Evolutionary conservation across 2,113 vertebrate genomes (phyloP).

Genomic region (Mastomys coucha): DNA sequence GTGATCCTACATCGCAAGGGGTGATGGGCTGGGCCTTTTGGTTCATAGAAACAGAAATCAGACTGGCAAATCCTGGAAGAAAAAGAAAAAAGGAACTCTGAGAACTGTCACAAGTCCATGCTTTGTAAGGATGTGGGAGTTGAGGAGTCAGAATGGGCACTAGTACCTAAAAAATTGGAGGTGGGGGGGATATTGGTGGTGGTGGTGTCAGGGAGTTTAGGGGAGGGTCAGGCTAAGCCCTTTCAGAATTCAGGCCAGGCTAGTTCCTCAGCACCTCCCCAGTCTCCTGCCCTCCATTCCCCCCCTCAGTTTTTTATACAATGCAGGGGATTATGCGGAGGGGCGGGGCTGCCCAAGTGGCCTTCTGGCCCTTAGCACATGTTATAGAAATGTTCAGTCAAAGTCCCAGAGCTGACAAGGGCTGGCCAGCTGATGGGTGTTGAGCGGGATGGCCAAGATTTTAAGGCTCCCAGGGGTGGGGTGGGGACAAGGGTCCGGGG

Average conservation of each 20-base stretch:
- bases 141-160: conserved; percentile 47
- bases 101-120: not conserved
- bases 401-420: conserved; percentile 19
- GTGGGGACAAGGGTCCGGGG: conserved; percentile 1
- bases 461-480: not conserved
- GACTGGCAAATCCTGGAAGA: not conserved
- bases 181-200: not conserved
- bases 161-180: not conserved
- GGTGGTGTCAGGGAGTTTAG: not conserved
- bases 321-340: conserved; percentile 15
- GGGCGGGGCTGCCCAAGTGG: conserved; percentile 45
- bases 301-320: conserved; percentile 16
- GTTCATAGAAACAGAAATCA: conserved; percentile 44
- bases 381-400: conserved; percentile 73
- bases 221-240: not conserved
- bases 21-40: conserved; percentile 36
- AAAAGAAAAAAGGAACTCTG: not conserved
- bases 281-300: not conserved
- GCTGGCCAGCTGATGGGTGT: not conserved
- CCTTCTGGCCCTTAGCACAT: conserved; percentile 64
- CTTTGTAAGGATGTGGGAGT: not conserved
- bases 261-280: conserved; percentile 35
- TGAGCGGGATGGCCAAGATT: not conserved
- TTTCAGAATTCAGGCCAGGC: conserved; percentile 65
- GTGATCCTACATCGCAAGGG: conserved; percentile 28